Evolutionary conservation across 2,888 invertebrate genomes (phyloP).

Genomic region (Agrotis ipsilon): DNA sequence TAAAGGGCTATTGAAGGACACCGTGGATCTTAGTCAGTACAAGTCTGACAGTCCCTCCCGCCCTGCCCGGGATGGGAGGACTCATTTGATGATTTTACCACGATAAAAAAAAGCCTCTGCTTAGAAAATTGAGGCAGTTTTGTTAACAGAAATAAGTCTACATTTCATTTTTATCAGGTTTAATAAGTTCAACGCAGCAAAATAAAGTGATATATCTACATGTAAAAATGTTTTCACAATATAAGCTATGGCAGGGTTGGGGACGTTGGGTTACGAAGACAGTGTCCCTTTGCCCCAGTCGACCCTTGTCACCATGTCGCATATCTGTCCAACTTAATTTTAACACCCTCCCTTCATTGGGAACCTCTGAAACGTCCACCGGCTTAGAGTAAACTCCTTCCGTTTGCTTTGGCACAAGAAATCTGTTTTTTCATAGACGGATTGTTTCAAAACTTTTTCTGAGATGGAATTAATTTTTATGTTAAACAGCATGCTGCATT

Average conservation of each 20-base stretch:
- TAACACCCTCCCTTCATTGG: slow-evolving; percentile 71
- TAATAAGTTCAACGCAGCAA: slow-evolving; percentile 56
- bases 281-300: slow-evolving; percentile 65
- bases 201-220: slow-evolving; percentile 59
- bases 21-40: too few relatives aligned
- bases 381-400: slow-evolving; percentile 68
- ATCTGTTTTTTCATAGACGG: slow-evolving; percentile 22
- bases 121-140: slow-evolving; percentile 20
- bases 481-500: too few relatives aligned
- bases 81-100: too few relatives aligned
- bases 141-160: slow-evolving; percentile 24
- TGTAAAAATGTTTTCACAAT: slow-evolving; percentile 63
- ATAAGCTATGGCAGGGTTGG: slow-evolving; percentile 60
- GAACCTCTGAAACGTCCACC: slow-evolving; percentile 61
- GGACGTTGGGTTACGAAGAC: slow-evolving; percentile 57
- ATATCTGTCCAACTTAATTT: slow-evolving; percentile 87
- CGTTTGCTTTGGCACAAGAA: slow-evolving; percentile 48
- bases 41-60: too few relatives aligned
- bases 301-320: slow-evolving; percentile 87
- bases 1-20: too few relatives aligned
- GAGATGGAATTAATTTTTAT: too few relatives aligned
- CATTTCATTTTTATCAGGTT: slow-evolving; percentile 46
- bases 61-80: too few relatives aligned
- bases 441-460: neutral
- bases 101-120: neutral